Evolutionary conservation across 1,140 invertebrate species (phyloP).

Genomic region (Mactra quadrangularis): DNA sequence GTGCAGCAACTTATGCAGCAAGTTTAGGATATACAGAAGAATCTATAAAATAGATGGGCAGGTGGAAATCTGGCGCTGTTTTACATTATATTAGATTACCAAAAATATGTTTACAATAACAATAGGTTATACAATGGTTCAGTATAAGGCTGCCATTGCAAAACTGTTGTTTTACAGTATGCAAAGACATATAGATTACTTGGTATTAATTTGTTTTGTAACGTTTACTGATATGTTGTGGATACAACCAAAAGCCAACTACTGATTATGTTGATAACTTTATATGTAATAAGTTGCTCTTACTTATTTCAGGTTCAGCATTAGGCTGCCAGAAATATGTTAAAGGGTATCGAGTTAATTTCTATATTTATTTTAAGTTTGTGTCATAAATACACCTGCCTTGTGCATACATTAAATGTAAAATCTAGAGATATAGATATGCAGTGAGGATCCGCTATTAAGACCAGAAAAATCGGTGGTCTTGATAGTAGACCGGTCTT

Average conservation of each 20-base stretch:
- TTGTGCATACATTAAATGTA: too few relatives aligned
- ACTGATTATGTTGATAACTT: background rate
- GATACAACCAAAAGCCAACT: background rate
- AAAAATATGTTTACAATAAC: background rate
- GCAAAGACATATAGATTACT: background rate
- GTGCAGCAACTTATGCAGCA: background rate
- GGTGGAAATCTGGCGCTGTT: constrained; percentile 10
- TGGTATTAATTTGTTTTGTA: background rate
- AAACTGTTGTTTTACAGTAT: background rate
- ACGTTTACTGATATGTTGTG: background rate
- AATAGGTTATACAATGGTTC: background rate
- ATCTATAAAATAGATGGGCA: constrained; percentile 1
- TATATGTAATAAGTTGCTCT: background rate
- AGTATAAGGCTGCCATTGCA: background rate
- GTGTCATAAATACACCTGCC: too few relatives aligned
- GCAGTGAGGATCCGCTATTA: too few relatives aligned
- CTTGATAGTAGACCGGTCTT: too few relatives aligned
- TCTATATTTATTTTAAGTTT: too few relatives aligned
- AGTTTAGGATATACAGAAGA: background rate
- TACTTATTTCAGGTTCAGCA: background rate
- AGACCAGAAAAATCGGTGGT: too few relatives aligned
- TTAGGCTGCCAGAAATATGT: constrained; percentile 1
- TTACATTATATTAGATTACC: constrained; percentile 12
- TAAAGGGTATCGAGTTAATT: too few relatives aligned
- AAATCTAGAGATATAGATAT: too few relatives aligned